These are phyloP conservation scores for Fragum whitleyi DNA, from an alignment of 2,888 invertebrate species.

Conservation along the genomic window DNA sequence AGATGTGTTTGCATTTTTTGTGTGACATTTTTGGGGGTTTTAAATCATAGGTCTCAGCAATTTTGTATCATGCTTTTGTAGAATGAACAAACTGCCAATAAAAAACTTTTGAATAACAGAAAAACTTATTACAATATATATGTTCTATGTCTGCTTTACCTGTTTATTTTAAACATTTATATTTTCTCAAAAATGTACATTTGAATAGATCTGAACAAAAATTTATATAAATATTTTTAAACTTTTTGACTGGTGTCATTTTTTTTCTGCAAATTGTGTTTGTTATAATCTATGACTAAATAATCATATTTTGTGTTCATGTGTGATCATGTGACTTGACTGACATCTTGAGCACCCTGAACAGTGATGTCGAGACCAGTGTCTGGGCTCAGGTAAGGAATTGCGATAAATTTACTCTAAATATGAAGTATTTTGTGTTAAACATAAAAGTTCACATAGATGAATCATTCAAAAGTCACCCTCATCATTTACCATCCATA, in stretches of 20 bases:
- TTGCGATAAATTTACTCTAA: not conserved
- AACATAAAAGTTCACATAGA: too few relatives aligned
- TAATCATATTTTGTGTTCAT: constrained; percentile 15
- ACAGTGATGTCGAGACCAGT: constrained; percentile 6
- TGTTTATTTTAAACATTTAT: too few relatives aligned
- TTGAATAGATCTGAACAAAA: too few relatives aligned
- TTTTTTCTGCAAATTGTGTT: not conserved
- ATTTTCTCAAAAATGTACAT: too few relatives aligned
- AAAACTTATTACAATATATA: too few relatives aligned
- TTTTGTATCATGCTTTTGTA: constrained; percentile 17
- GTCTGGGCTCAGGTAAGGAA: constrained; percentile 23
- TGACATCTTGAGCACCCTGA: constrained; percentile 6
- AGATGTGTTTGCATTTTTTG: constrained; percentile 17
- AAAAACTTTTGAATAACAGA: not conserved
- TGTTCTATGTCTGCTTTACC: too few relatives aligned
- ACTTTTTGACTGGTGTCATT: too few relatives aligned
- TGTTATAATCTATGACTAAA: not conserved
- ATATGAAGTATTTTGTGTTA: not conserved
- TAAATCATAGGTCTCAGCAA: constrained; percentile 10
- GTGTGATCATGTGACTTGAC: constrained; percentile 14
- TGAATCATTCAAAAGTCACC: too few relatives aligned
- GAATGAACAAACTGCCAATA: not conserved
- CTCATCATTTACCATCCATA: too few relatives aligned
- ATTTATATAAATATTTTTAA: too few relatives aligned
- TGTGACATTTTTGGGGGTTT: not conserved